Base-by-base conservation (phyloP, 1,140 invertebrate species). In the Amphibalanus amphitrite region DNA sequence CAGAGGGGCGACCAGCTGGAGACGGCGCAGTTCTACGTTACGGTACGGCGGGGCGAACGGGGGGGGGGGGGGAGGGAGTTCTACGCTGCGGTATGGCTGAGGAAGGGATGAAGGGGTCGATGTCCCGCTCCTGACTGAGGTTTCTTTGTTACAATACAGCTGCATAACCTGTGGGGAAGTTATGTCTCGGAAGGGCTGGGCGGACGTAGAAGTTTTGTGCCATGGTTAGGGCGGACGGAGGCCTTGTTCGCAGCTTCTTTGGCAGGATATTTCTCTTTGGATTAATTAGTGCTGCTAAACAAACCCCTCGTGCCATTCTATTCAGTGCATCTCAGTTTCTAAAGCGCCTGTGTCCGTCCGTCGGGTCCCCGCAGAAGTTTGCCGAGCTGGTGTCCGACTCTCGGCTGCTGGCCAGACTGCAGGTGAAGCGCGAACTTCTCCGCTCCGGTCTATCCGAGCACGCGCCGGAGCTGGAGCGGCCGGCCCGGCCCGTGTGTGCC, bases 11-110 rank as follows among this genome's bases (percentile, higher is more conserved):
- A 93, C 77, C 81, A 88, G 77, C 87, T 91, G 75, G 91, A 93
- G 80, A 92, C 90, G 70, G 92, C 93, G 82, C 88, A 90, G 78
- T 94, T 92, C 82, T 93, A 94, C 83, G 82, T 93, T 73, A 84
- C 84, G 72, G 90, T 92, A 59, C 47, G 47, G 17, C 13, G 17
- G 10, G 6, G 3, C 47, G 33, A 6, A 59, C 47, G 10, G 47
- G 10, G 1, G 10, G 17, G 47, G 1, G 6, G 17, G 10, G 17
- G 10, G 13, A 20, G 13, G 47, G 1, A 13, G 13, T 59, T 59
- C 20, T 38, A 38, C 33, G 33, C 33, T 15, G 15, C 33, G 33
- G 33, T 38, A 38, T 15, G 33, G 15, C 33, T 6, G 4, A 38
- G n/a, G n/a, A n/a, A n/a, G n/a, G n/a, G n/a, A n/a, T n/a, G n/a